Evolutionary conservation across 53 echinoderm and acorn worm genomes (phyloP), one percentile per base, ranked within the genome.

Genomic region (Echinometra lucunter): DNA sequence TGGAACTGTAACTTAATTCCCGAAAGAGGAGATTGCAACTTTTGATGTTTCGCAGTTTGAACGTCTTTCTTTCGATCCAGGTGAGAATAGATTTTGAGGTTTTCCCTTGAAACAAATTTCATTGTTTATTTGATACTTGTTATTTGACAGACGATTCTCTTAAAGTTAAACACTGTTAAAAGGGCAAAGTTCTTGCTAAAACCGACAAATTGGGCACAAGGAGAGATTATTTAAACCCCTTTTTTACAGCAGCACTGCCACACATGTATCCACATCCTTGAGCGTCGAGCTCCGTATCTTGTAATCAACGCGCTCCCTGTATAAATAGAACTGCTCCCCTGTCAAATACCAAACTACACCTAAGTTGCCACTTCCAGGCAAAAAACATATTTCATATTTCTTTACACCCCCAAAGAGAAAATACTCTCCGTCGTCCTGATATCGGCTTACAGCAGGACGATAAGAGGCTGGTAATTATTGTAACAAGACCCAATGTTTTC

Each of bases 401-500:
- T 78, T 78, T 18, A 38, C 78, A 78, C 38, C 78, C 69, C 78
- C 23, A 78, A 78, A 78, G 78, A 78, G 78, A 78, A 78, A 78
- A 78, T 78, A 78, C 38, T 38, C 23, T 40, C 38, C 78, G 40
- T 78, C 78, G 38, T 42, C 13, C 42, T 38, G 45, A 55, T 88
- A 88, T 88, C 56, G 56, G 6, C 88, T 88, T 88, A 55, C 88
- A 49, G 28, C 15, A 55, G 55, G 49, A 13, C 28, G 88, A 88
- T 88, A 88, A 88, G 88, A 90, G 90, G 28, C 72, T 27, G 45
- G 92, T 70, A 53, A 92, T 92, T 70, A 69, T 69, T 92, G 92
- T 92, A 92, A 92, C 92, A 92, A 70, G 92, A 92, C 56, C 69
- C 92, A 67, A 32, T 92, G 92, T 92, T 92, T 92, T 92, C 72